phyloP scores from a whole-genome alignment of 92 coral and sea anemone genomes.

The Zoanthus sociatus region DNA sequence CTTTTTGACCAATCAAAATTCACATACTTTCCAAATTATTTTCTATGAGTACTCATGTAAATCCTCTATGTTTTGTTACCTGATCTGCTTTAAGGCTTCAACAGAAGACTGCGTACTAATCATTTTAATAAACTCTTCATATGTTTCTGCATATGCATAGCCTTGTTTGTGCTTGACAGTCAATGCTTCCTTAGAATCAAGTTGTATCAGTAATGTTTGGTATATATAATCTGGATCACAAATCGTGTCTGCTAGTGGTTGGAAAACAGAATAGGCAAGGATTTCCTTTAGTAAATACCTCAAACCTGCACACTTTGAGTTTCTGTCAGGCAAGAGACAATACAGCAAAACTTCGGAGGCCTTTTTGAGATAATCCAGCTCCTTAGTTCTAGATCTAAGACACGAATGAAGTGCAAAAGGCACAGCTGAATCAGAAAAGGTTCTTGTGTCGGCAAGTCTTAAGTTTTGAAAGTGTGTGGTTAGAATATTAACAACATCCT shows the following conservation, averaged over 20 bases:
- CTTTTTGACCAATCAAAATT: too few relatives aligned
- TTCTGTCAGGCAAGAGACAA: slow-evolving; percentile 80
- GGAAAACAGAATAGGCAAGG: slow-evolving; percentile 91
- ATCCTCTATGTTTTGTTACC: slow-evolving; percentile 57
- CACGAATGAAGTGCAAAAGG: slow-evolving; percentile 93
- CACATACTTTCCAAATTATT: too few relatives aligned
- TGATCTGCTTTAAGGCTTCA: slow-evolving; percentile 90
- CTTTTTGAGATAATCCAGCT: slow-evolving; percentile 83
- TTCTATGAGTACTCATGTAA: too few relatives aligned
- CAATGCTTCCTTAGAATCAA: slow-evolving; percentile 92
- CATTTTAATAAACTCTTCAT: slow-evolving; percentile 96
- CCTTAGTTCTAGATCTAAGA: slow-evolving; percentile 75
- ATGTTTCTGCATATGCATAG: slow-evolving; percentile 99
- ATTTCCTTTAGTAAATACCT: slow-evolving; percentile 87
- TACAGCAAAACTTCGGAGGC: slow-evolving; percentile 86
- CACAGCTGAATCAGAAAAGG: slow-evolving; percentile 78
- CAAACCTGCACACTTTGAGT: slow-evolving; percentile 81
- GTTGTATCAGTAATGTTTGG: slow-evolving; percentile 83
- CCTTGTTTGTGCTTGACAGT: slow-evolving; percentile 96
- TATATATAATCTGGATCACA: slow-evolving; percentile 99
- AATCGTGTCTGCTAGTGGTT: slow-evolving; percentile 89
- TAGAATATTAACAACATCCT: slow-evolving; percentile 90
- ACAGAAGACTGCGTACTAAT: slow-evolving; percentile 92
- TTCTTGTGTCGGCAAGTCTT: slow-evolving; percentile 86
- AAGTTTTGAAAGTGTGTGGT: slow-evolving; percentile 92